Evolutionary conservation across 2,797 vertebrate genomes (phyloP), one percentile per base, ranked within the genome.

Genomic region (Pterois miles): DNA sequence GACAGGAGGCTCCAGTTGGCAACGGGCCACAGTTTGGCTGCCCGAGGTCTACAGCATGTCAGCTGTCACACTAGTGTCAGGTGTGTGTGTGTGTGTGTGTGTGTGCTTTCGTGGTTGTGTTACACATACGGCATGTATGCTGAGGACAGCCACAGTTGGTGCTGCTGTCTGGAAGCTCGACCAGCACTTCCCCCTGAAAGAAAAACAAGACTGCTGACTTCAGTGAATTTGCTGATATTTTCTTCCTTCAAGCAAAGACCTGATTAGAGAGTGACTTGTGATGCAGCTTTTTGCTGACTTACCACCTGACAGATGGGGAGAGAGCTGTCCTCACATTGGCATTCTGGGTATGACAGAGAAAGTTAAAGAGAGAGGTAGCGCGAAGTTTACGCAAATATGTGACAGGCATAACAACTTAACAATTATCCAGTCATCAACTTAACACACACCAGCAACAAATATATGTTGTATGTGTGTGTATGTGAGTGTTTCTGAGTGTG

Each of bases 111-210:
- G 57, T 64, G 63, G 8, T 40, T 43, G 58, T 2, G 22, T 76
- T 78, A 54, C 71, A 94, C 86, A 91, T 97, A 99, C 98, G 96
- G 93, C 98, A 99, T 71, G 89, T 56, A 70, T 96, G 96, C 83
- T 93, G 95, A 81, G 88, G 90, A 87, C 98, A 99, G 93, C 95
- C 97, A 86, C 98, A 99, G 71, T 89, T 75, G 66, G 91, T 96
- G 81, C 94, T 95, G 90, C 95, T 85, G 76, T 91, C 94, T 43
- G 65, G 90, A 64, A 97, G 94, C 91, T 96, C 91, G 71, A 95
- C 93, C 87, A 91, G 90, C 91, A 95, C 92, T 95, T 99, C 98
- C 90, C 98, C 97, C 98, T 99, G 84, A 81, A 85, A 87, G 87
- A 91, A 81, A 48, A 76, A 80, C 66, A 86, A 85, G 65, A 81